A percentile compares a stretch with the other conserved stretches of the same genome.
These are phyloP conservation scores for Brienomyrus brachyistius DNA, from an alignment of 2,113 vertebrate genomes.

Conservation along the genomic window DNA sequence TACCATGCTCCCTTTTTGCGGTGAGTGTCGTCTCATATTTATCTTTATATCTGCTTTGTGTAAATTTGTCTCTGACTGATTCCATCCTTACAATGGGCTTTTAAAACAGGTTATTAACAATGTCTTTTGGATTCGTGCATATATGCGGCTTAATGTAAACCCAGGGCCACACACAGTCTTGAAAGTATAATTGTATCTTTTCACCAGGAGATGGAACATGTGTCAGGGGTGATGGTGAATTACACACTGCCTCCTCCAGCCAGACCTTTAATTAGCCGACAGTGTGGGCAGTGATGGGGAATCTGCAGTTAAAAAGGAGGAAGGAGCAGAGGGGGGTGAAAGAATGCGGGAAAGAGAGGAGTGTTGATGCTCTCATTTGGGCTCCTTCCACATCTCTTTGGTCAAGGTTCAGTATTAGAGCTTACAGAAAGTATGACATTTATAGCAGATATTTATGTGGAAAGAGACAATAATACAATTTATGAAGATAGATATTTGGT, in stretches of 20 bases:
- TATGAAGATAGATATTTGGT: background rate
- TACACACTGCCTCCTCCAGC: conserved; percentile 53
- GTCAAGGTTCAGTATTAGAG: background rate
- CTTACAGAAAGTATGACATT: background rate
- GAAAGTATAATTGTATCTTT: conserved; percentile 65
- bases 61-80: conserved; percentile 37
- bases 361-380: background rate
- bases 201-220: conserved; percentile 47
- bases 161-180: conserved; percentile 34
- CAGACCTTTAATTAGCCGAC: conserved; percentile 60
- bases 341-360: background rate
- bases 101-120: background rate
- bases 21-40: background rate
- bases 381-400: background rate
- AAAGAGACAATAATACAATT: background rate
- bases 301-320: conserved; percentile 27
- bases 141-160: conserved; percentile 25
- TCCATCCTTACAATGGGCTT: conserved; percentile 30
- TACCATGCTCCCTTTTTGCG: background rate
- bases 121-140: background rate
- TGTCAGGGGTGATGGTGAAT: conserved; percentile 61
- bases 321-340: background rate
- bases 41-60: background rate
- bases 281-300: conserved; percentile 41
- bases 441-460: background rate